phyloP scores from a whole-genome alignment of 2,888 invertebrate species.

The Helleia helle region DNA sequence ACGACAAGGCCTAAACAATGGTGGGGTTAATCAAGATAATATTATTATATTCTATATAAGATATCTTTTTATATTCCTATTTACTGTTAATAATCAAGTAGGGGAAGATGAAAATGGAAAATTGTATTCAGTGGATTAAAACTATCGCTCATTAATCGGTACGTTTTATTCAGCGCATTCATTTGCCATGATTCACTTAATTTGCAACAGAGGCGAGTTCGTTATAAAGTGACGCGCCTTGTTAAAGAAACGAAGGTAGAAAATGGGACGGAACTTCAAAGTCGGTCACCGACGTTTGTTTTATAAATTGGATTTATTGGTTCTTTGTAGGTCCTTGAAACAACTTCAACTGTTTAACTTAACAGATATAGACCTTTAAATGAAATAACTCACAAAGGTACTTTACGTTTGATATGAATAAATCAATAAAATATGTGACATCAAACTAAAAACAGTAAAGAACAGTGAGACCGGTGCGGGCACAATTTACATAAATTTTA shows the following conservation, averaged over 20 bases:
- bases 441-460: too few species aligned
- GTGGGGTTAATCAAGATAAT: too few species aligned
- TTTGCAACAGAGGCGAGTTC: conserved; percentile 27
- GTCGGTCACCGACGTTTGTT: conserved; percentile 8
- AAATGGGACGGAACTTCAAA: conserved; percentile 10
- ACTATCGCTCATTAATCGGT: conserved; percentile 6
- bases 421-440: too few species aligned
- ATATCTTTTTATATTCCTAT: too few species aligned
- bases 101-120: background rate
- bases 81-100: too few species aligned
- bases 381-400: too few species aligned
- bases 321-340: conserved; percentile 4
- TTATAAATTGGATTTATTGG: conserved; percentile 9
- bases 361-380: background rate
- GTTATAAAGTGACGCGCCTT: conserved; percentile 16
- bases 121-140: background rate
- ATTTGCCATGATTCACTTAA: conserved; percentile 47
- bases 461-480: too few species aligned
- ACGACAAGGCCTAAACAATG: too few species aligned
- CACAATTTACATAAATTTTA: too few species aligned
- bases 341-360: background rate
- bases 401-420: too few species aligned
- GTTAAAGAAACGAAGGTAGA: conserved; percentile 15
- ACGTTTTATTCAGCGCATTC: conserved; percentile 26
- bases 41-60: too few species aligned